phyloP scores from a whole-genome alignment of 2,113 vertebrate genomes.

The Oenanthe melanoleuca region DNA sequence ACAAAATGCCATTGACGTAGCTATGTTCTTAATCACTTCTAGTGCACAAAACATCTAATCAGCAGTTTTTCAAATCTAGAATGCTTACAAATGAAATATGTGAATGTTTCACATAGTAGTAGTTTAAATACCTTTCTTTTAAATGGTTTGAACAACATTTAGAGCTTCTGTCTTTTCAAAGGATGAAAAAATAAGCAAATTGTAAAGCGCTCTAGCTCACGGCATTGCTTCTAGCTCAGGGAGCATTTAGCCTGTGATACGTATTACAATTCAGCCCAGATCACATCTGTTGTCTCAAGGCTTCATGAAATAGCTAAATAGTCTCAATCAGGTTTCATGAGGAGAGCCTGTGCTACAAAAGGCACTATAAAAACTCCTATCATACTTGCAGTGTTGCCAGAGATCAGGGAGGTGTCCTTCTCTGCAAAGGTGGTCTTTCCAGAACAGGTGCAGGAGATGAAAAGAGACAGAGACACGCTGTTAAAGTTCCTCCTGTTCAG shows the following conservation, averaged over 20 bases:
- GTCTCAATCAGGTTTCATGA: not conserved
- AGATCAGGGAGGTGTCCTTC: not conserved
- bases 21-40: slow-evolving; percentile 57
- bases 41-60: slow-evolving; percentile 59
- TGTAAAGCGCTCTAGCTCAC: not conserved
- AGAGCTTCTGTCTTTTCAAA: not conserved
- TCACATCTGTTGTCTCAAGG: not conserved
- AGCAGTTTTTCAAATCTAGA: slow-evolving; percentile 60
- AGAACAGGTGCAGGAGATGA: slow-evolving; percentile 14
- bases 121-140: slow-evolving; percentile 24
- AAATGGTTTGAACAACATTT: not conserved
- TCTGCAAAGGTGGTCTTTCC: slow-evolving; percentile 8
- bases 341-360: not conserved
- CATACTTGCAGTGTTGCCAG: not conserved
- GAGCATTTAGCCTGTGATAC: not conserved
- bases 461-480: not conserved
- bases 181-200: not conserved
- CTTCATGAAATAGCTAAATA: not conserved
- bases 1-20: slow-evolving; percentile 67
- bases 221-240: not conserved
- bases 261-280: not conserved
- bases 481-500: not conserved
- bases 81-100: slow-evolving; percentile 48
- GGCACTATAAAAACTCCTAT: not conserved
- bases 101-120: slow-evolving; percentile 12